These are phyloP conservation scores for Drosophila lacertosa DNA, from an alignment of 1,140 invertebrate genomes.

Conservation along the genomic window DNA sequence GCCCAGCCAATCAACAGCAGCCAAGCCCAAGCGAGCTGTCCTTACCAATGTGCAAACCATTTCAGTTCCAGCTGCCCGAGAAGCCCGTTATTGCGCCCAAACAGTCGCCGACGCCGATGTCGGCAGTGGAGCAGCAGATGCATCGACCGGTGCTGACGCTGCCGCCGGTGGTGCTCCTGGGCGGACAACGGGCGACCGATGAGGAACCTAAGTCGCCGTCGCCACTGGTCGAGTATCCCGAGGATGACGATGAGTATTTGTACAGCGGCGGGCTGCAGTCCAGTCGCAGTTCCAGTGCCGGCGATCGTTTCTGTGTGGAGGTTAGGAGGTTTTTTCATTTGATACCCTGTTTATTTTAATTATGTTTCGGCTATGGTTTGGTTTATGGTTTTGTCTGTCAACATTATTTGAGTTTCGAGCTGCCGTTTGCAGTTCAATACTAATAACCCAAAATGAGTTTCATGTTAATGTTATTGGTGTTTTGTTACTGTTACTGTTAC, in stretches of 20 bases:
- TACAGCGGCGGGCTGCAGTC: slow-evolving; percentile 51
- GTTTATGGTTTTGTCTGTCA: slow-evolving; percentile 26
- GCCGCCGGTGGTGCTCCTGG: slow-evolving; percentile 78
- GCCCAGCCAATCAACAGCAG: slow-evolving; percentile 13
- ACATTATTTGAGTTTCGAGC: background rate
- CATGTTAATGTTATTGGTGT: slow-evolving; percentile 10
- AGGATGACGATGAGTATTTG: slow-evolving; percentile 87
- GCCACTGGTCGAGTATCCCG: slow-evolving; percentile 86
- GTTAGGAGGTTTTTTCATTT: slow-evolving; percentile 80
- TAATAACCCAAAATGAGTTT: slow-evolving; percentile 3
- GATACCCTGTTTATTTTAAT: slow-evolving; percentile 48
- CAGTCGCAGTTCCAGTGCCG: slow-evolving; percentile 74
- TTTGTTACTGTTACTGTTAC: slow-evolving; percentile 21
- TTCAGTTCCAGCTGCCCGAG: slow-evolving; percentile 62
- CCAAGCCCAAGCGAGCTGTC: slow-evolving; percentile 30
- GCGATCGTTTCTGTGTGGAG: slow-evolving; percentile 83
- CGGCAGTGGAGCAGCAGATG: slow-evolving; percentile 66
- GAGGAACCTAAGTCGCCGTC: slow-evolving; percentile 61
- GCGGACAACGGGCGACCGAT: slow-evolving; percentile 62
- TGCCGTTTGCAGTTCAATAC: slow-evolving; percentile 1
- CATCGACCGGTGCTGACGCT: slow-evolving; percentile 83
- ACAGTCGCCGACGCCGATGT: slow-evolving; percentile 2
- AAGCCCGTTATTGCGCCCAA: slow-evolving; percentile 23
- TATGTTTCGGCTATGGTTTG: slow-evolving; percentile 46
- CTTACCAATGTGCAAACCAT: slow-evolving; percentile 54